phyloP scores from a whole-genome alignment of 2,113 vertebrate genomes.

The Solenodon paradoxus region DNA sequence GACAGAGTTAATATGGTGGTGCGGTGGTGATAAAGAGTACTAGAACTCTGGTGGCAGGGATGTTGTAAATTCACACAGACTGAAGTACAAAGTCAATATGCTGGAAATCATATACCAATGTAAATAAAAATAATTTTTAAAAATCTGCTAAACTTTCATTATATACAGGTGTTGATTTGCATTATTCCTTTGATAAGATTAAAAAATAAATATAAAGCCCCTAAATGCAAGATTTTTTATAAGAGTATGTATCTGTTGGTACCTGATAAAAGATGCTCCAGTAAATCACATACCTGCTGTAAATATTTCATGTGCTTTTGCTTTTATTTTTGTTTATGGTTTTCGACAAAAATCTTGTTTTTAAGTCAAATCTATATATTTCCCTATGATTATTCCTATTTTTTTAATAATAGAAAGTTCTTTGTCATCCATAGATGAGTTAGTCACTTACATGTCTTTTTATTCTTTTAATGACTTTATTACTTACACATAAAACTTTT shows the following conservation, averaged over 20 bases:
- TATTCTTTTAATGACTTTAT: background rate
- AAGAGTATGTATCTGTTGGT: background rate
- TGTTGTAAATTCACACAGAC: no score
- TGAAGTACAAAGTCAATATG: no score
- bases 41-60: no score
- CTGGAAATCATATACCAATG: no score
- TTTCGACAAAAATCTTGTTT: constrained; percentile 8
- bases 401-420: background rate
- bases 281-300: background rate
- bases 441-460: background rate
- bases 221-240: constrained; percentile 4
- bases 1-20: no score
- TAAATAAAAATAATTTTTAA: no score
- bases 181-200: no score
- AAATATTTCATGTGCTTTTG: constrained; percentile 8
- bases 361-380: background rate
- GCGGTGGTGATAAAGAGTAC: no score
- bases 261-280: background rate
- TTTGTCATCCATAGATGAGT: background rate
- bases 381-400: background rate
- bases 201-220: no score
- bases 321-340: background rate
- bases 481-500: constrained; percentile 30
- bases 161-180: no score
- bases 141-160: no score